Conservation (phyloP, 1,140 invertebrate genomes). For the Pseudomyrmex pallidus region DNA sequence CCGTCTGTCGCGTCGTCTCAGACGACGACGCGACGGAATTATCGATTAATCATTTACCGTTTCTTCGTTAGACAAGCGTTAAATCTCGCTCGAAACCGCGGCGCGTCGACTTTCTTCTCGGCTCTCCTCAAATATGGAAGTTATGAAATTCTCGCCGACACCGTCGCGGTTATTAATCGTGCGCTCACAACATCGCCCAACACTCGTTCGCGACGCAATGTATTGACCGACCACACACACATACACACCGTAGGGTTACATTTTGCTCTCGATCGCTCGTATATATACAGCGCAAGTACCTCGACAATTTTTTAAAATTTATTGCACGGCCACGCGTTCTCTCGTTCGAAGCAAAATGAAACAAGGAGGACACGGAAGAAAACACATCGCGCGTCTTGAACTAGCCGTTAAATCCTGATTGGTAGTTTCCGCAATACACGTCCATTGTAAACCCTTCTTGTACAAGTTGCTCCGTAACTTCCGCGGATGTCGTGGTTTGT, state of each 20-base stretch:
- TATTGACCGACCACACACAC: conserved; percentile 20
- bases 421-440: background rate
- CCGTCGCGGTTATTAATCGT: conserved; percentile 43
- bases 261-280: too few relatives aligned
- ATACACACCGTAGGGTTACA: background rate
- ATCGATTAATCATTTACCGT: conserved; percentile 49
- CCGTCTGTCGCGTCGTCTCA: background rate
- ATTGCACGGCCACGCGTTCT: background rate
- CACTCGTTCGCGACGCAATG: conserved; percentile 6
- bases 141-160: conserved; percentile 54
- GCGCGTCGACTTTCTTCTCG: conserved; percentile 37
- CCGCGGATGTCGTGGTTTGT: background rate
- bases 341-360: conserved; percentile 17
- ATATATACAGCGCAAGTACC: background rate
- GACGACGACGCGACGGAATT: background rate
- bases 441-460: conserved; percentile 1
- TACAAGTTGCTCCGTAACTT: background rate
- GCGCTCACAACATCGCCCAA: too few relatives aligned
- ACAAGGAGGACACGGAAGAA: background rate
- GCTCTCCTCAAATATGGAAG: conserved; percentile 22
- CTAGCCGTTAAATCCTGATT: conserved; percentile 36
- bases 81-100: conserved; percentile 23
- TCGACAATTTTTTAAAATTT: conserved; percentile 43
- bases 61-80: conserved; percentile 46
- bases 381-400: conserved; percentile 28